Conservation (phyloP, 2,888 invertebrate species). For the Callimorpha dominula region DNA sequence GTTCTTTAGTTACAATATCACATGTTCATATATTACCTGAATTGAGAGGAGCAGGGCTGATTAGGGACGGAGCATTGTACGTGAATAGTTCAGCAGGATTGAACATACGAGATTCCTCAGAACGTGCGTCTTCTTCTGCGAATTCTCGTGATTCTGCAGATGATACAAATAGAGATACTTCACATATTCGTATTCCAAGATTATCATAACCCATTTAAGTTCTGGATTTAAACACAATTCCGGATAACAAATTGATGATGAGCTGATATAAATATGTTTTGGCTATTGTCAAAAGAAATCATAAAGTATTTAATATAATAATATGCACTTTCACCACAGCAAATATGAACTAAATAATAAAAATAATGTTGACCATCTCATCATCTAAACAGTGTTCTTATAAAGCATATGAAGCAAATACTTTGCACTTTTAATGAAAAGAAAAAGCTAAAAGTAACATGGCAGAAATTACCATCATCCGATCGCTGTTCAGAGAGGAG, state of each 20-base stretch:
- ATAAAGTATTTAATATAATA: no score
- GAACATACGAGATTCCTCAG: constrained; percentile 49
- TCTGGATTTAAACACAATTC: background rate
- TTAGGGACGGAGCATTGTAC: constrained; percentile 20
- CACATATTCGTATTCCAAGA: background rate
- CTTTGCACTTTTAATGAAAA: background rate
- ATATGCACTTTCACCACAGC: no score
- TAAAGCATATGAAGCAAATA: no score
- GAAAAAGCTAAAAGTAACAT: background rate
- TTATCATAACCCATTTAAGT: background rate
- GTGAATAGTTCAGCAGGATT: constrained; percentile 44
- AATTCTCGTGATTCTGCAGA: constrained; percentile 26
- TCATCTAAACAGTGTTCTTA: no score
- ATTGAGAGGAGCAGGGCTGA: constrained; percentile 11
- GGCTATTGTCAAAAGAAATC: no score
- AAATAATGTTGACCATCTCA: no score
- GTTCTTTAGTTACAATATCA: background rate
- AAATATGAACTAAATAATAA: no score
- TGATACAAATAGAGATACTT: background rate
- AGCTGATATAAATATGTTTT: background rate
- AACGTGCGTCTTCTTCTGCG: constrained; percentile 25
- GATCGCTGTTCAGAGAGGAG: constrained; percentile 15
- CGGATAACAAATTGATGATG: no score
- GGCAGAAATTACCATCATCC: constrained; percentile 6
- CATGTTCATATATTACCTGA: constrained; percentile 3